These are phyloP conservation scores for Trinorchestia longiramus DNA, from an alignment of 1,140 invertebrate species.

Conservation along the genomic window DNA sequence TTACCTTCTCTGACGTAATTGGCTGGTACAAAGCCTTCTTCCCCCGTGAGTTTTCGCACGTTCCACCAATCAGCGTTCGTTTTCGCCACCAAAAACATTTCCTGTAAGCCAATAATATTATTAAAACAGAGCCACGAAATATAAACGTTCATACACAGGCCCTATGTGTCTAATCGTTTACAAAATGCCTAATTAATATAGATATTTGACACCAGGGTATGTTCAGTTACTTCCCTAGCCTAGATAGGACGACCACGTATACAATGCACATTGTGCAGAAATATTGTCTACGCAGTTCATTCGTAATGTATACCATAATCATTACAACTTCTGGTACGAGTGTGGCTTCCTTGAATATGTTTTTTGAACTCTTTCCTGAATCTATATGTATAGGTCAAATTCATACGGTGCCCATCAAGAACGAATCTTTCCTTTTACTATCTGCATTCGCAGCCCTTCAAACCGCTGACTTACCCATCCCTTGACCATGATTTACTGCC, in stretches of 20 bases:
- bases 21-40: conserved; percentile 96
- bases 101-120: conserved; percentile 69
- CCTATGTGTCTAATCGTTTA: too few relatives aligned
- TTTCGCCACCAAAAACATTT: conserved; percentile 93
- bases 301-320: too few relatives aligned
- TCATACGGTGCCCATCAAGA: background rate
- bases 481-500: conserved; percentile 73
- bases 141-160: background rate
- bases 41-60: conserved; percentile 89
- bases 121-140: background rate
- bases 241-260: too few relatives aligned
- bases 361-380: too few relatives aligned
- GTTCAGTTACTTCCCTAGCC: too few relatives aligned
- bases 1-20: conserved; percentile 93
- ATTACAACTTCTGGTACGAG: too few relatives aligned
- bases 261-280: too few relatives aligned
- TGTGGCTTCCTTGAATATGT: too few relatives aligned
- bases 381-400: background rate
- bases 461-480: conserved; percentile 78
- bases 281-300: too few relatives aligned
- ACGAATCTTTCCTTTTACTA: background rate
- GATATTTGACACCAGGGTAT: too few relatives aligned
- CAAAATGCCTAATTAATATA: too few relatives aligned
- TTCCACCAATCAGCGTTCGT: conserved; percentile 99
- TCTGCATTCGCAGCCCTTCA: too few relatives aligned